Conservation (phyloP, 2,888 invertebrate species). For the Scaeva pyrastri region DNA sequence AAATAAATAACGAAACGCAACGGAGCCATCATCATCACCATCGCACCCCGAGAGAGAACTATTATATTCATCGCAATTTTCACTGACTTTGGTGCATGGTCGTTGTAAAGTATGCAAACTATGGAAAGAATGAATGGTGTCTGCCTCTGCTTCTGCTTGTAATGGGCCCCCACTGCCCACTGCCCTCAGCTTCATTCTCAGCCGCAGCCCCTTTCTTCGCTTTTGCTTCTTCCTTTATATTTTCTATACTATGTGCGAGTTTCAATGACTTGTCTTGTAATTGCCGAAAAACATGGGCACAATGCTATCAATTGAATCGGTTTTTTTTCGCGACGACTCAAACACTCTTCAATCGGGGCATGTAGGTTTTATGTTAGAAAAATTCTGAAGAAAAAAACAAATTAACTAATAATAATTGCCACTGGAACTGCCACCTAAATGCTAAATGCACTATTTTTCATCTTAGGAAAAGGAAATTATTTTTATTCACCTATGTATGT, state of each 20-base stretch:
- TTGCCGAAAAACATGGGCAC: constrained; percentile 70
- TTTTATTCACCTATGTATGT: constrained; percentile 64
- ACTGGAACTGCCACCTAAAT: constrained; percentile 46
- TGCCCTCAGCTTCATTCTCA: not conserved
- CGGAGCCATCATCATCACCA: constrained; percentile 7
- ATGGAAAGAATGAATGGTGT: constrained; percentile 61
- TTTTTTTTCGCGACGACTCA: constrained; percentile 54
- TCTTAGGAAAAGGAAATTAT: constrained; percentile 38
- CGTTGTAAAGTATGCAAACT: constrained; percentile 69
- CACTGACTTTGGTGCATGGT: constrained; percentile 71
- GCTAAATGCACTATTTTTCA: constrained; percentile 48
- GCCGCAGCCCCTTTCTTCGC: constrained; percentile 38
- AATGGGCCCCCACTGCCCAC: constrained; percentile 17
- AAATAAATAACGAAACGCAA: constrained; percentile 39
- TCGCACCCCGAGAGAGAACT: constrained; percentile 40
- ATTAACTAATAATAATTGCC: constrained; percentile 31
- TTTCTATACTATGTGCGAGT: constrained; percentile 52
- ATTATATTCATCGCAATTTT: constrained; percentile 65
- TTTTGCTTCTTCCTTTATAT: constrained; percentile 28
- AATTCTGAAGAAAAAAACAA: constrained; percentile 20
- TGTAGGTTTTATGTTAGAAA: not conserved
- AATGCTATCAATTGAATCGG: constrained; percentile 37
- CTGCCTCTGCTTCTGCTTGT: constrained; percentile 24
- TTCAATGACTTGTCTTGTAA: constrained; percentile 67
- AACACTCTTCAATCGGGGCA: not conserved